Evolutionary conservation across 2,797 vertebrate species (phyloP).

Genomic region (Sebastes diaconus): DNA sequence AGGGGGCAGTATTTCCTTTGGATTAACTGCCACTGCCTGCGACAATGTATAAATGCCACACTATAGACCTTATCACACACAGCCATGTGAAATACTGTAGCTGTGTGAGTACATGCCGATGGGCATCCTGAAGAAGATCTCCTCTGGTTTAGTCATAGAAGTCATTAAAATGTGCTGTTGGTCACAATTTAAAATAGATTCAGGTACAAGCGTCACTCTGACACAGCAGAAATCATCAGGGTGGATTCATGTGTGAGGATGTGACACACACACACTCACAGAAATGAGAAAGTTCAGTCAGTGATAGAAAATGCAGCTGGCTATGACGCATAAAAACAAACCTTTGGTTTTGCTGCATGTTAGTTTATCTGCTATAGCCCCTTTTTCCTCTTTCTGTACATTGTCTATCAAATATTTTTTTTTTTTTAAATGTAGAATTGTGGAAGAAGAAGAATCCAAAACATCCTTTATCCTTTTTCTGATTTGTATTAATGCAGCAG

Average conservation of each 20-base stretch:
- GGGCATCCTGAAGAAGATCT: slow-evolving; percentile 44
- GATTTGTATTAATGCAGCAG: not conserved
- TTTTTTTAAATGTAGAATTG: not conserved
- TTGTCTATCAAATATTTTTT: not conserved
- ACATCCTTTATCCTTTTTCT: not conserved
- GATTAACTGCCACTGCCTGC: slow-evolving; percentile 75
- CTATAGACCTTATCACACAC: slow-evolving; percentile 68
- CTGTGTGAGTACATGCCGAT: slow-evolving; percentile 39
- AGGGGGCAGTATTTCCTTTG: slow-evolving; percentile 76
- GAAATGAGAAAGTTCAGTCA: not conserved
- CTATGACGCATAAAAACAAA: not conserved
- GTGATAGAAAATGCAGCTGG: not conserved
- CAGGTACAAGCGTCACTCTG: slow-evolving; percentile 59
- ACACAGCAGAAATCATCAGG: slow-evolving; percentile 58
- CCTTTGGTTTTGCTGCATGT: not conserved
- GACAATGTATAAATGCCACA: slow-evolving; percentile 59
- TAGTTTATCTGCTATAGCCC: not conserved
- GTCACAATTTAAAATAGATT: slow-evolving; percentile 63
- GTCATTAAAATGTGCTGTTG: slow-evolving; percentile 64
- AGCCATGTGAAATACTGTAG: slow-evolving; percentile 50
- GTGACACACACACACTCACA: slow-evolving; percentile 7
- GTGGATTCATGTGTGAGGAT: slow-evolving; percentile 19
- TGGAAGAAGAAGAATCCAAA: not conserved
- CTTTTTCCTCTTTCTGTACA: not conserved
- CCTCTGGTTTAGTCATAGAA: slow-evolving; percentile 58